Base-by-base conservation (phyloP, 2,113 vertebrate species). In the Epinephelus cyanopodus region DNA sequence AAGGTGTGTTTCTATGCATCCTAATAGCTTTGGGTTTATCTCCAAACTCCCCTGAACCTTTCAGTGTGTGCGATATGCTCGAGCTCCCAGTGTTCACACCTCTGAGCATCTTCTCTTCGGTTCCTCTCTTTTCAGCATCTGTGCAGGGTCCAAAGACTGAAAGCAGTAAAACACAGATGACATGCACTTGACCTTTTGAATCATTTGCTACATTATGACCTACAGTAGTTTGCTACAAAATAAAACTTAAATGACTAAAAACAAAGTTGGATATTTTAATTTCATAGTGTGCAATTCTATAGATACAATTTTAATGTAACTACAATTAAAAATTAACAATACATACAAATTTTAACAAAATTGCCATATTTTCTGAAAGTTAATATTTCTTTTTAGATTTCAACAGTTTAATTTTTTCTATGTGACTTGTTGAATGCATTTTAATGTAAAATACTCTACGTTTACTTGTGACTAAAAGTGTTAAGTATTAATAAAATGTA, bases 81-180 rank as follows among this genome's bases (percentile, higher is more conserved):
- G 5, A n/a, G 23, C 73, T 80, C 48, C 29, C 52, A 52, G 78
- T 68, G 52, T 27, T 29, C 33, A 27, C 12, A 60, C 8, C 2
- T 94, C 87, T 95, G 91, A 93, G 88, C 90, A 92, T 85, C 91
- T 77, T 79, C 80, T 77, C 56, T 37, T 13, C 9, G 19, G 18
- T 25, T 81, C 47, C 1, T 21, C 60, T 82, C 91, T 93, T 96
- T 95, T 95, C 87, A 93, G 68, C 56, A 74, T 77, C 81, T 42
- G 23, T 47, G 68, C 39, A 82, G 86, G 89, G 95, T 95, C 89
- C 95, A 95, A 95, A 93, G 95, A 85, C 81, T 93, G 84, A 86
- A 58, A 73, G 87, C 84, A 77, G 79, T 96, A 94, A 95, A 93
- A 92, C 77, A 68, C 68, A 57, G 50, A 87, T 64, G 86, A 81